A percentile compares a stretch with the other conserved stretches of the same genome.
phyloP scores from a whole-genome alignment of 1,140 invertebrate genomes.

The Odontomachus brunneus region DNA sequence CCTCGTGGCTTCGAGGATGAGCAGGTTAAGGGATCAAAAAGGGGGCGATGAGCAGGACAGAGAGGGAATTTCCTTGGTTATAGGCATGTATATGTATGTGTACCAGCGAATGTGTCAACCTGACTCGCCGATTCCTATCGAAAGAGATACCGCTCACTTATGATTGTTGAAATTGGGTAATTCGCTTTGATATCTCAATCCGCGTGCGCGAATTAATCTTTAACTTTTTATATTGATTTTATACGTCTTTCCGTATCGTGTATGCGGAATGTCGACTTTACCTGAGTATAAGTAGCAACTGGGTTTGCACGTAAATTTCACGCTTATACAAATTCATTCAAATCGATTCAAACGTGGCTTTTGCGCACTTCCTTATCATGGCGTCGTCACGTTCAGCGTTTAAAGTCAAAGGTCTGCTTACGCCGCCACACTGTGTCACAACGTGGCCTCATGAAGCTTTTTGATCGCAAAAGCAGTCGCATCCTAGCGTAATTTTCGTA shows the following conservation, averaged over 20 bases:
- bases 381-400: slow-evolving; percentile 1
- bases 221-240: too few relatives aligned
- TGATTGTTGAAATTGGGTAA: neutral
- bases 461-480: neutral
- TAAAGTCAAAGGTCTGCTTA: neutral
- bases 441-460: neutral
- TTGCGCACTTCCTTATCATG: neutral
- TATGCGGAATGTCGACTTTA: too few relatives aligned
- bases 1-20: slow-evolving; percentile 23
- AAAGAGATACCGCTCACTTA: neutral
- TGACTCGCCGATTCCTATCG: slow-evolving; percentile 43
- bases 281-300: neutral
- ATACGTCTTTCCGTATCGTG: too few relatives aligned
- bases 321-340: slow-evolving; percentile 9
- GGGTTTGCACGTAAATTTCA: neutral
- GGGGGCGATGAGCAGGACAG: too few relatives aligned
- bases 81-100: neutral
- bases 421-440: neutral
- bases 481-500: slow-evolving; percentile 27
- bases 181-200: neutral
- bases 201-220: too few relatives aligned
- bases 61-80: neutral
- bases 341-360: slow-evolving; percentile 5
- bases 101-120: neutral
- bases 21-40: slow-evolving; percentile 46